These are phyloP conservation scores for Pteruthius melanotis DNA, from an alignment of 2,113 vertebrate genomes.

Conservation along the genomic window DNA sequence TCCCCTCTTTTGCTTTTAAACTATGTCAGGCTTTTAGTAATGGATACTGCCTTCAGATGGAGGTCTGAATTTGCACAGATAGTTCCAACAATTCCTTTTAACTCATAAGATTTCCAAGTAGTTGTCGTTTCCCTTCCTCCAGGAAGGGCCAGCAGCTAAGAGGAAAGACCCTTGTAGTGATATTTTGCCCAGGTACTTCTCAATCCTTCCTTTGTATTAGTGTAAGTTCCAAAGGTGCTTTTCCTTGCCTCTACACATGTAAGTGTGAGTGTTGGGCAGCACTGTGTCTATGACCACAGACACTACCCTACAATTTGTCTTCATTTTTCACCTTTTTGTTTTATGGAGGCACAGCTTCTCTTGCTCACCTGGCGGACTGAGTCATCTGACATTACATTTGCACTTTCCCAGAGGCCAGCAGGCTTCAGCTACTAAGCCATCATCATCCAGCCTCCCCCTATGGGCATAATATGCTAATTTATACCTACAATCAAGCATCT, in stretches of 20 bases:
- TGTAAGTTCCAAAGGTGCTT: not conserved
- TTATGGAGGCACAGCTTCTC: not conserved
- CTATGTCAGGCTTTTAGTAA: not conserved
- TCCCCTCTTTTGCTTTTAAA: not conserved
- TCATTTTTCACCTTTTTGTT: slow-evolving; percentile 20
- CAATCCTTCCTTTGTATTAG: not conserved
- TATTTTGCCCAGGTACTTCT: not conserved
- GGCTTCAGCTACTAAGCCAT: slow-evolving; percentile 47
- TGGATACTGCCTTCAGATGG: not conserved
- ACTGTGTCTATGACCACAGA: not conserved
- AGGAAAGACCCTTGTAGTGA: not conserved
- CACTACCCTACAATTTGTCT: not conserved
- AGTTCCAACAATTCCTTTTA: not conserved
- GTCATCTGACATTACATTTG: slow-evolving; percentile 49
- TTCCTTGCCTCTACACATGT: not conserved
- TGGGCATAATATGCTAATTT: slow-evolving; percentile 60
- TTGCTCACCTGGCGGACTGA: slow-evolving; percentile 3
- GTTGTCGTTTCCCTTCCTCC: not conserved
- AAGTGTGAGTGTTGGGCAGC: not conserved
- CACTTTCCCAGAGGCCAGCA: slow-evolving; percentile 57
- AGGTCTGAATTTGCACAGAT: not conserved
- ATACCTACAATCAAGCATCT: slow-evolving; percentile 64
- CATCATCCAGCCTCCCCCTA: slow-evolving; percentile 45
- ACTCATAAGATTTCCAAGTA: not conserved
- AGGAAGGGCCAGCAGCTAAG: not conserved